Percentiles rank a stretch among this genome's conserved stretches.
These are phyloP conservation scores for Aurelia sp. DNA, from an alignment of 30 jellyfish, hydroid and myxozoan genomes.

Conservation along the genomic window DNA sequence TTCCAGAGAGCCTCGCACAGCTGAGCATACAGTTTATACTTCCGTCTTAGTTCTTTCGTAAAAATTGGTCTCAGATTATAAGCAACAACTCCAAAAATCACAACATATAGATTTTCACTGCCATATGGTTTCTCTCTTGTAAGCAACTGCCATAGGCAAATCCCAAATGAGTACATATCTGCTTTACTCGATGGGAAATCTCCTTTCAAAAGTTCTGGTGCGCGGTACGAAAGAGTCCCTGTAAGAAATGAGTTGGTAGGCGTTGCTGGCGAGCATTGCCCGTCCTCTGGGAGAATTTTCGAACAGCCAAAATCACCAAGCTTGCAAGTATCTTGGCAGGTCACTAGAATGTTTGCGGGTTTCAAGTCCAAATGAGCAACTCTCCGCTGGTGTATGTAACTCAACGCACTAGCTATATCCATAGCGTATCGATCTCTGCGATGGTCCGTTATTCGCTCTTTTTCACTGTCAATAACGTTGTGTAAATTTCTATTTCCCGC, in stretches of 20 bases:
- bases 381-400: constrained; percentile 83
- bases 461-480: constrained; percentile 77
- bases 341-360: constrained; percentile 97
- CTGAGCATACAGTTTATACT: constrained; percentile 76
- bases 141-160: constrained; percentile 97
- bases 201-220: constrained; percentile 98
- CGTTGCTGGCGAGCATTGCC: constrained; percentile 97
- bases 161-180: constrained; percentile 95
- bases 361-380: constrained; percentile 97
- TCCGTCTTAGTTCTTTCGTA: constrained; percentile 71
- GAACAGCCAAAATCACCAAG: constrained; percentile 99
- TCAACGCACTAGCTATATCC: constrained; percentile 94
- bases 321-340: constrained; percentile 90
- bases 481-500: constrained; percentile 94
- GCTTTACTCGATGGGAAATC: constrained; percentile 97
- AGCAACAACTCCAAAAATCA: constrained; percentile 98
- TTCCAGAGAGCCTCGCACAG: constrained; percentile 89
- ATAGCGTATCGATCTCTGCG: constrained; percentile 81
- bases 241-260: constrained; percentile 97
- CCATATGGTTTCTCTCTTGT: constrained; percentile 98
- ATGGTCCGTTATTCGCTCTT: constrained; percentile 75
- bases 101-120: constrained; percentile 94
- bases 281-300: constrained; percentile 85
- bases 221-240: constrained; percentile 97
- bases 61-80: constrained; percentile 89